Evolutionary conservation across 2,888 invertebrate genomes (phyloP), one percentile per base, ranked within the genome.

Genomic region (Chromoteleia sp.): DNA sequence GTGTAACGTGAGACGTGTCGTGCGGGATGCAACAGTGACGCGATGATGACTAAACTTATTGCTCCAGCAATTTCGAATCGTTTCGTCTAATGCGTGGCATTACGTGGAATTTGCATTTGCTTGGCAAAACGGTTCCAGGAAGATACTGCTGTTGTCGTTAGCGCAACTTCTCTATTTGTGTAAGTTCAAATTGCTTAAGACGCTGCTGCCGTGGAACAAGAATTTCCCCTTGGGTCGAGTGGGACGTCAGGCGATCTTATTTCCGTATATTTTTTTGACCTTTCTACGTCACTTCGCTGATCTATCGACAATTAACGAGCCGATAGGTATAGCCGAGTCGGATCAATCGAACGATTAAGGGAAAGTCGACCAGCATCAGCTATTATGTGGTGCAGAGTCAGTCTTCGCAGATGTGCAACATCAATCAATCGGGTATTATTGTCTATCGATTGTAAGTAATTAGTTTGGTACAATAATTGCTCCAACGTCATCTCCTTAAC

Each of bases 31-130:
- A 14, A 10, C 15, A 21, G 33, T 33, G 33, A 36, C 52, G 41
- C 33, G 50, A 10, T 25, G 56, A 68, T 68, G 43, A 33, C 56
- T 33, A 12, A 56, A 45, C 56, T 52, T 17, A 43, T 39, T 29
- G 25, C 45, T n/a, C 15, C 14, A 19, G 33, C 30, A 63, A 48
- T 63, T 50, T 36, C 19, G 4, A 50, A 21, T 36, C 17, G n/a
- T 12, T 45, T n/a, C 6, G n/a, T n/a, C 17, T 58, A 41, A 58
- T 39, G 12, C 25, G 25, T 58, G 14, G 3, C 25, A 58, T 41
- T 41, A 14, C 10, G 21, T 0, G 7, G 58, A 15, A 43, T 43
- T 43, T 43, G 17, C 43, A 43, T 43, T 15, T 7, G 17, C 6
- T 7, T 43, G 1, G 15, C 1, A 12, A 15, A 43, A 43, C 43